phyloP scores from a whole-genome alignment of 64 coral and sea anemone genomes.

The Actinia equina region DNA sequence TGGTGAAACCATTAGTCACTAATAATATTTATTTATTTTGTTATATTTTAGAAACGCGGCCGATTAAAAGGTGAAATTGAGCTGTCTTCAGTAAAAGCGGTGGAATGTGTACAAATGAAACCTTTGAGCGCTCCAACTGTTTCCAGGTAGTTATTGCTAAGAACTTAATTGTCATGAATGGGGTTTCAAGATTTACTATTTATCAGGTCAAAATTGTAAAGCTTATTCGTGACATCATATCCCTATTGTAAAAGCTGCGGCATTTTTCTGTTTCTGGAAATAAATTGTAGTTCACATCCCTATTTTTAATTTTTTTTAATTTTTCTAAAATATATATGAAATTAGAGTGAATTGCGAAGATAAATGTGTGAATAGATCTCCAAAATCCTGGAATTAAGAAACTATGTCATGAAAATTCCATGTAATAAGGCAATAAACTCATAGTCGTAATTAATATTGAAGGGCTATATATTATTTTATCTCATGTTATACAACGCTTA shows the following conservation, averaged over 20 bases:
- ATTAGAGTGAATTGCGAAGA: too few relatives aligned
- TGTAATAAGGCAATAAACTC: too few relatives aligned
- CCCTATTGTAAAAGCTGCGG: too few relatives aligned
- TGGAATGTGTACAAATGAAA: slow-evolving; percentile 60
- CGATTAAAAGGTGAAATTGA: slow-evolving; percentile 65
- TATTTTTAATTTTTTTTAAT: too few relatives aligned
- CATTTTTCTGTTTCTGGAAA: too few relatives aligned
- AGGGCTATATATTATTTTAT: too few relatives aligned
- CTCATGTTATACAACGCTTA: neutral
- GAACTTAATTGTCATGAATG: neutral
- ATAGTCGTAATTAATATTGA: too few relatives aligned
- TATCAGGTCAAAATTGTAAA: neutral
- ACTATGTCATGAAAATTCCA: too few relatives aligned
- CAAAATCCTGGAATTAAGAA: too few relatives aligned
- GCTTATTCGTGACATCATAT: neutral
- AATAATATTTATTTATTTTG: neutral
- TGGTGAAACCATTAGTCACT: neutral
- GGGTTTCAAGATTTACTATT: neutral
- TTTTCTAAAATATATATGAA: too few relatives aligned
- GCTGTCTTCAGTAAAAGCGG: slow-evolving; percentile 70
- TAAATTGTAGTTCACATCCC: too few relatives aligned
- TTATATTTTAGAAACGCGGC: slow-evolving; percentile 66
- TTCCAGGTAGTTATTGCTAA: slow-evolving; percentile 57
- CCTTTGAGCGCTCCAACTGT: slow-evolving; percentile 60
- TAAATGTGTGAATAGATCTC: too few relatives aligned